Conservation (phyloP, 2,888 invertebrate genomes). For the Drosophila borborema region DNA sequence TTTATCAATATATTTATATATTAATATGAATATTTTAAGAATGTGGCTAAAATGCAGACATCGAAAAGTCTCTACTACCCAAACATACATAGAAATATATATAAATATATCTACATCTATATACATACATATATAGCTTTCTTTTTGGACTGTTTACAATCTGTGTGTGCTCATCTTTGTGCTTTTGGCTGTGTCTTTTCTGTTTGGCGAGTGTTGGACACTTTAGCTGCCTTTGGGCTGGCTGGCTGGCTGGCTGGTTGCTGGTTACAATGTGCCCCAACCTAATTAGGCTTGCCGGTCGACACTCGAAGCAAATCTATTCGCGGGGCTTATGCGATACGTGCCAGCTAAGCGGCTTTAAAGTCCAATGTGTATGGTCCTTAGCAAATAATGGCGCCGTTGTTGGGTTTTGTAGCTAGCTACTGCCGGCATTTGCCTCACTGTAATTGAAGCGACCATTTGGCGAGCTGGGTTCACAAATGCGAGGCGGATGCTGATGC, state of each 20-base stretch:
- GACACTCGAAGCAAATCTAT: constrained; percentile 47
- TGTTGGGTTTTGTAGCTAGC: constrained; percentile 3
- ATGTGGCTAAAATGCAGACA: not conserved
- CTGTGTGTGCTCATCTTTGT: constrained; percentile 1
- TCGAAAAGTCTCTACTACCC: not conserved
- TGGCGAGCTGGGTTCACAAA: constrained; percentile 41
- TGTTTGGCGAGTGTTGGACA: constrained; percentile 13
- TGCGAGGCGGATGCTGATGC: constrained; percentile 41
- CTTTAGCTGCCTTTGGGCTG: not conserved
- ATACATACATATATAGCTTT: not conserved
- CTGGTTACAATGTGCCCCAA: constrained; percentile 18
- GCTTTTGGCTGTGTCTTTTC: not conserved
- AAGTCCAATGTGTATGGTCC: constrained; percentile 40
- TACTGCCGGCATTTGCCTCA: constrained; percentile 47
- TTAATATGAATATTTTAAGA: not conserved
- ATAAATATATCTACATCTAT: not conserved
- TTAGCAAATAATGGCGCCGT: constrained; percentile 37
- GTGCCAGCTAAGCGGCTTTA: constrained; percentile 60
- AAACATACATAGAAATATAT: not conserved
- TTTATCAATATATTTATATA: not conserved
- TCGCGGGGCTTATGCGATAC: constrained; percentile 23
- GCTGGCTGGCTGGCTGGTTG: not conserved
- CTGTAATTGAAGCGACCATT: constrained; percentile 69
- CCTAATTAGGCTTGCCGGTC: constrained; percentile 52
- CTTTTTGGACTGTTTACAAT: not conserved